These are phyloP conservation scores for Poeciliopsis presidionis DNA, from an alignment of 2,797 vertebrate genomes.

Conservation along the genomic window DNA sequence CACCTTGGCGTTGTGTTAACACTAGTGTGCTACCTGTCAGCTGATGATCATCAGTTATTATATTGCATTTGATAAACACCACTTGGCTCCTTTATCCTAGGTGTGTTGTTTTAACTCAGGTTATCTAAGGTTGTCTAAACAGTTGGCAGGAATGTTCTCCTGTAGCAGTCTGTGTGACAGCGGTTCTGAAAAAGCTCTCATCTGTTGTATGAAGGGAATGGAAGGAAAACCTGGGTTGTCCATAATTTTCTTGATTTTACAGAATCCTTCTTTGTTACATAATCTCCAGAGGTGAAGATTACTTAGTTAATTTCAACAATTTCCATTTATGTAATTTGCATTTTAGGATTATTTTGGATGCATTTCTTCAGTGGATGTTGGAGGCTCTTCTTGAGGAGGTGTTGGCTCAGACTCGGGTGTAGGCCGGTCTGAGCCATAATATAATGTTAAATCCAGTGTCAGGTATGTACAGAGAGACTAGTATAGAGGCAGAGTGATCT, in stretches of 20 bases:
- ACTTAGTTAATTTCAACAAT: neutral
- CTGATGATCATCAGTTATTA: neutral
- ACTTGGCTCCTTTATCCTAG: neutral
- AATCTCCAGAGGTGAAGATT: neutral
- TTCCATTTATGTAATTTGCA: neutral
- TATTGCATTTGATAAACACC: neutral
- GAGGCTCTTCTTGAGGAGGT: slow-evolving; percentile 35
- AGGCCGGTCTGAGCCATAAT: slow-evolving; percentile 44
- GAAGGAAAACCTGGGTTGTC: neutral
- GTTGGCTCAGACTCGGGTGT: neutral
- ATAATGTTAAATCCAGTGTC: slow-evolving; percentile 63
- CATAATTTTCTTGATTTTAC: neutral
- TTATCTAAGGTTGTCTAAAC: neutral
- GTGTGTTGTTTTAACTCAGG: neutral
- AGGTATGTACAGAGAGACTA: slow-evolving; percentile 64
- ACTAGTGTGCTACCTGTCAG: neutral
- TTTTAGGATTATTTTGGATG: neutral
- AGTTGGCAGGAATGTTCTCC: neutral
- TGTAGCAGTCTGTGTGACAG: neutral
- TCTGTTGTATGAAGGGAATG: neutral
- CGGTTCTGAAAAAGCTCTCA: neutral
- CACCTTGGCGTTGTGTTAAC: neutral
- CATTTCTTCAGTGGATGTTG: slow-evolving; percentile 12
- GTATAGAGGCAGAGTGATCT: slow-evolving; percentile 72
- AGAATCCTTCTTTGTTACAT: neutral